Percentiles rank a stretch among this genome's conserved stretches.
phyloP scores from a whole-genome alignment of 2,113 vertebrate species.

The Apaloderma vittatum region DNA sequence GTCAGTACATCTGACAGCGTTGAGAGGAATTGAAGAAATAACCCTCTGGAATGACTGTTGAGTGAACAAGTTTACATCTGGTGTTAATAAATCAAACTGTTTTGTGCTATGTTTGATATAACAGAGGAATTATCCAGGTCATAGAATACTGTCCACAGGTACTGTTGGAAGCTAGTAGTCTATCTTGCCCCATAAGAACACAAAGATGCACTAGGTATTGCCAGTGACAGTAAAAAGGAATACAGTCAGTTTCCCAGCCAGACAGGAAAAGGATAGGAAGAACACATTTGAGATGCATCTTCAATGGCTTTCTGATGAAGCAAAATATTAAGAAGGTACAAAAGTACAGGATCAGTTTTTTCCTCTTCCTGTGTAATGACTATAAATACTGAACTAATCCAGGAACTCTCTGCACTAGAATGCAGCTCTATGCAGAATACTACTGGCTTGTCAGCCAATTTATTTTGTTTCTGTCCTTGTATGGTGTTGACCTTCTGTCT shows the following conservation, averaged over 20 bases:
- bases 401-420: neutral
- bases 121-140: neutral
- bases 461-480: neutral
- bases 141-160: neutral
- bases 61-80: neutral
- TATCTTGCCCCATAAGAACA: neutral
- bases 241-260: neutral
- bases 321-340: neutral
- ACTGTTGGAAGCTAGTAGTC: neutral
- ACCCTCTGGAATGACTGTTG: fast-evolving
- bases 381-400: neutral
- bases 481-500: neutral
- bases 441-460: neutral
- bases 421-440: neutral
- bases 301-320: neutral
- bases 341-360: neutral
- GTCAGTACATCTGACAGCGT: fast-evolving
- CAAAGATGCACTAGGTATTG: neutral
- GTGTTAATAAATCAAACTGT: neutral
- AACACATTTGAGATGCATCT: fast-evolving
- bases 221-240: neutral
- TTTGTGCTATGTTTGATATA: neutral
- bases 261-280: neutral
- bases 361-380: neutral
- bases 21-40: neutral